Evolutionary conservation across 1,140 invertebrate species (phyloP).

Genomic region (Heterodera schachtii): DNA sequence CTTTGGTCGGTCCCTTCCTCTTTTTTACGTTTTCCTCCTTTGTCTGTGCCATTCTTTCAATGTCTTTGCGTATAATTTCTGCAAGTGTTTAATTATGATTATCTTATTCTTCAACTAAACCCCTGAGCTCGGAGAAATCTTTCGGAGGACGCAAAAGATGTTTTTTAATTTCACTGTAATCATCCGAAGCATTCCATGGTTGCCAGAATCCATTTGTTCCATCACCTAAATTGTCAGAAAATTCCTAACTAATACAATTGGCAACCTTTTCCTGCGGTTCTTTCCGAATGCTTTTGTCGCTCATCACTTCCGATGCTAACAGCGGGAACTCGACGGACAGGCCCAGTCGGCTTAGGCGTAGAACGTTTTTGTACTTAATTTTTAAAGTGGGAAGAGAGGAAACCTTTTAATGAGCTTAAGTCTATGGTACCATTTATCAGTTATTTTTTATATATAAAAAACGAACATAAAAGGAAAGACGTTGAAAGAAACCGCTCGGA

Average conservation of each 20-base stretch:
- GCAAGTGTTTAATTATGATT: background rate
- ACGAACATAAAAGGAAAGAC: background rate
- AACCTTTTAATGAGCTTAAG: too few species aligned
- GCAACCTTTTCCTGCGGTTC: background rate
- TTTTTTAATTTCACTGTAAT: background rate
- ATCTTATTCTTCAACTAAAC: background rate
- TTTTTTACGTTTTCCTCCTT: slow-evolving; percentile 11
- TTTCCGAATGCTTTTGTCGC: background rate
- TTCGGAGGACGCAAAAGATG: background rate
- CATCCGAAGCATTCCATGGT: background rate
- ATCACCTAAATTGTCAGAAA: too few species aligned
- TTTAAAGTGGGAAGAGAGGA: too few species aligned
- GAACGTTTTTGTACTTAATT: background rate
- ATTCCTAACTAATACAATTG: too few species aligned
- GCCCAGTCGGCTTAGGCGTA: background rate
- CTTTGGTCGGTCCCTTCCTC: background rate
- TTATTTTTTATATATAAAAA: background rate
- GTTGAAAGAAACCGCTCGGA: background rate
- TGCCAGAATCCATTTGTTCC: too few species aligned
- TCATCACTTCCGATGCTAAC: background rate
- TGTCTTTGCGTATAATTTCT: too few species aligned
- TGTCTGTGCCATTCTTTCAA: background rate
- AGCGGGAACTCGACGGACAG: background rate
- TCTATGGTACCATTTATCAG: too few species aligned
- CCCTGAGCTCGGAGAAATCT: background rate